Evolutionary conservation across 2,113 vertebrate genomes (phyloP), one percentile per base, ranked within the genome.

Genomic region (Microcebus lehilahytsara): DNA sequence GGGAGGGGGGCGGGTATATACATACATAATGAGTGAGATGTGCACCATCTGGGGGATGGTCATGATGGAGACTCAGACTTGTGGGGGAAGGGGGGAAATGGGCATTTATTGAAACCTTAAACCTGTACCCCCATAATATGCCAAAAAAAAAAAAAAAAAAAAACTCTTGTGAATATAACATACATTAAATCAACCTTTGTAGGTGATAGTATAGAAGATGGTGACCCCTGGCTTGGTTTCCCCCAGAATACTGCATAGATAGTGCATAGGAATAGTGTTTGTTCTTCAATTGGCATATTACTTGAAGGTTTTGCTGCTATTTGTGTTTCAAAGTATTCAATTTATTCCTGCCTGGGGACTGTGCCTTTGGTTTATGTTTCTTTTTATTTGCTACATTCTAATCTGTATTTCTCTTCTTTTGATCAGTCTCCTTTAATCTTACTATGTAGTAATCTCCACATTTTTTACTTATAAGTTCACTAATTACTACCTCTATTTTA

Each of bases 391-490:
- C 22, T 58, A 34, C 23, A 53, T 40, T 42, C 60, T 87, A 62
- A 12, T 62, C 51, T 86, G 20, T 64, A 86, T 78, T 83, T 80
- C 12, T 90, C 95, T 77, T 51, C n/a, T 62, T 69, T 72, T 85
- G 53, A n/a, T 71, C 51, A 53, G 3, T 78, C 66, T 93, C 6
- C 10, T 89, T 95, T 22, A 22, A 19, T 51, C 49, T 83, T 71
- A 40, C 11, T 93, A 14, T 89, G n/a, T 71, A 83, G 19, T 66
- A 32, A 89, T 40, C n/a, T 89, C 13, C 23, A 46, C 51, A 51
- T 51, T 49, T 23, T 85, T 89, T n/a, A 32, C 30, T 42, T 91
- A 30, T 30, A 64, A 85, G 56, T 93, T 78, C 51, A 32, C 20
- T 2, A 25, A 20, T 84, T 51, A 34, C 9, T 51, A 30, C 49